Evolutionary conservation across 2,888 invertebrate species (phyloP), one percentile per base, ranked within the genome.

Genomic region (Tachina grossa): DNA sequence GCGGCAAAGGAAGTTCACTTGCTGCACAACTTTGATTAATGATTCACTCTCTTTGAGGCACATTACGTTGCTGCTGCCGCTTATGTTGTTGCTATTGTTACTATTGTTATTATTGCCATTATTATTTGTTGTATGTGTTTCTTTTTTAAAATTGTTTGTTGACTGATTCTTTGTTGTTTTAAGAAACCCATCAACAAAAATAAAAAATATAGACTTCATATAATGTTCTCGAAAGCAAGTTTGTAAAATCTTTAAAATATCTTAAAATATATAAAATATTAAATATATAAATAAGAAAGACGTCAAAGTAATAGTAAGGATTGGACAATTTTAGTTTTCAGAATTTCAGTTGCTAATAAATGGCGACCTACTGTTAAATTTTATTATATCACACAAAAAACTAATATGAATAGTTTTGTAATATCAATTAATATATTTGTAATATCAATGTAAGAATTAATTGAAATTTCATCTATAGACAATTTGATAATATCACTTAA

Each of bases 21-120:
- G 91, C 91, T 91, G 91, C 90, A 90, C 90, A 89, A 90, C 90
- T 89, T 91, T 92, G 92, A 92, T 92, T 92, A 92, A 92, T 92
- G 92, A 90, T 92, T 89, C 88, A 84, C 87, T 89, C 88, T 43
- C 63, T 81, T 74, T 89, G 89, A 90, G 91, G 89, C 92, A 92
- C 90, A 92, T 91, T 90, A 91, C 90, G 75, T 82, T 86, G 83
- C 74, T 86, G 71, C 66, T 77, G 69, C 66, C 69, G 51, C 68
- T 74, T 55, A n/a, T 74, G 22, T 72, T 75, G 51, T 72, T 65
- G 13, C 39, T 74, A 16, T 61, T 72, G 51, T 72, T 65, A 13
- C 45, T 74, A 16, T 61, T 72, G 53, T 63, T 82, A 53, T 65
- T 79, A 55, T 65, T 86, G 41, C 19, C 76, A 4, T 81, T 65